Evolutionary conservation across 2,113 vertebrate genomes (phyloP).

Genomic region (Mustelus asterias): DNA sequence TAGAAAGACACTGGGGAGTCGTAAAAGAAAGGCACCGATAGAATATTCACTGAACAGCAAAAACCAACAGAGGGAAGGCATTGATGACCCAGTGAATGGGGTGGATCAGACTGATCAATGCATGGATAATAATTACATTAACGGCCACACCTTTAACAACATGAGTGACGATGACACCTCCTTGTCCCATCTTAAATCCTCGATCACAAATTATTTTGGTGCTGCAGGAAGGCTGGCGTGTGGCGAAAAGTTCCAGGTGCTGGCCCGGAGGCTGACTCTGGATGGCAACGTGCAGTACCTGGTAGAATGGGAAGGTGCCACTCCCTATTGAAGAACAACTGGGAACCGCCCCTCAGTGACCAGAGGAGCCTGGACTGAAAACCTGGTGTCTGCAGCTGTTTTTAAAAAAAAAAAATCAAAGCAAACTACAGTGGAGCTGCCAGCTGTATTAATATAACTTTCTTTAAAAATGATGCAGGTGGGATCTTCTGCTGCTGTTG

Average conservation of each 20-base stretch:
- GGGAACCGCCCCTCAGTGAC: not conserved
- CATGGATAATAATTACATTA: constrained; percentile 54
- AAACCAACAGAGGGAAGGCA: constrained; percentile 50
- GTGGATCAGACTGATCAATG: constrained; percentile 51
- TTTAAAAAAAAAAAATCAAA: not conserved
- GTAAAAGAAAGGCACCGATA: constrained; percentile 78
- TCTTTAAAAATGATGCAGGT: not conserved
- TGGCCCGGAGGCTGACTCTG: constrained; percentile 78
- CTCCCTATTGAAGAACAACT: constrained; percentile 68
- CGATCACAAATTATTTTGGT: constrained; percentile 88
- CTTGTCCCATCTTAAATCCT: constrained; percentile 83
- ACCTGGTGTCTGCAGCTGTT: not conserved
- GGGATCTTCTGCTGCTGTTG: not conserved
- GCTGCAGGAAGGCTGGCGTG: constrained; percentile 77
- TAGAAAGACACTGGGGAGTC: constrained; percentile 77
- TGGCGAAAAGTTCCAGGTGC: constrained; percentile 84
- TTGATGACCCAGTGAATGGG: constrained; percentile 51
- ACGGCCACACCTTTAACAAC: constrained; percentile 74
- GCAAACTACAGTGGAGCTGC: not conserved
- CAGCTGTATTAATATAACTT: not conserved
- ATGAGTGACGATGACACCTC: constrained; percentile 74
- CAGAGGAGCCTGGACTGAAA: not conserved
- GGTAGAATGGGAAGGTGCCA: constrained; percentile 90
- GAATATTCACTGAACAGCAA: constrained; percentile 52
- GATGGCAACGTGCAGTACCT: constrained; percentile 91